These are phyloP conservation scores for Odocoileus virginianus DNA, from an alignment of 2,113 vertebrate species.

Conservation along the genomic window DNA sequence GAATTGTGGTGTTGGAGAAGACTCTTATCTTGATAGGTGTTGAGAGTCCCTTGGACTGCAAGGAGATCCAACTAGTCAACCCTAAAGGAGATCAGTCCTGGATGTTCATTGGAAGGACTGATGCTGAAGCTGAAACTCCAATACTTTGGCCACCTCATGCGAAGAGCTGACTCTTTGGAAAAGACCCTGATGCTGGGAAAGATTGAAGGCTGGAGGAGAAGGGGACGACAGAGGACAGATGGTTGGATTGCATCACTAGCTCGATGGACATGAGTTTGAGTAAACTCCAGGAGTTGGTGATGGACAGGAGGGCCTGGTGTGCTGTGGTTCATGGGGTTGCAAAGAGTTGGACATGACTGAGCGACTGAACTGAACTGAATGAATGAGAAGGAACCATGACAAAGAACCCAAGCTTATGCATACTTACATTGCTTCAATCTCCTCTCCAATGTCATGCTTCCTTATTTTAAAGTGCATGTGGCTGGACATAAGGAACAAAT, in stretches of 20 bases:
- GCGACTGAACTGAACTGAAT: too few species aligned
- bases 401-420: neutral
- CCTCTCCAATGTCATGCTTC: neutral
- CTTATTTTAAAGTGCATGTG: neutral
- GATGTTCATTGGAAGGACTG: neutral
- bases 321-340: too few species aligned
- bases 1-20: neutral
- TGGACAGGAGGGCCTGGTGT: too few species aligned
- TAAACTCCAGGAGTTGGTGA: too few species aligned
- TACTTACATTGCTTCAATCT: neutral
- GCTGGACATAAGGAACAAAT: neutral
- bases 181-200: neutral
- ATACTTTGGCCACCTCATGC: fast-evolving
- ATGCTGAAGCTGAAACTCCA: neutral
- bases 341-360: too few species aligned
- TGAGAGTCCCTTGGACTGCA: neutral
- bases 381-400: neutral
- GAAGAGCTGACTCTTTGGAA: neutral
- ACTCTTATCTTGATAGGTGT: neutral
- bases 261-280: too few species aligned
- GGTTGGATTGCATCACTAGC: neutral
- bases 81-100: neutral
- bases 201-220: neutral
- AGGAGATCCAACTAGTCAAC: neutral
- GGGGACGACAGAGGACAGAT: neutral